Conservation (phyloP, 1,140 invertebrate species). For the Papilio polytes region DNA sequence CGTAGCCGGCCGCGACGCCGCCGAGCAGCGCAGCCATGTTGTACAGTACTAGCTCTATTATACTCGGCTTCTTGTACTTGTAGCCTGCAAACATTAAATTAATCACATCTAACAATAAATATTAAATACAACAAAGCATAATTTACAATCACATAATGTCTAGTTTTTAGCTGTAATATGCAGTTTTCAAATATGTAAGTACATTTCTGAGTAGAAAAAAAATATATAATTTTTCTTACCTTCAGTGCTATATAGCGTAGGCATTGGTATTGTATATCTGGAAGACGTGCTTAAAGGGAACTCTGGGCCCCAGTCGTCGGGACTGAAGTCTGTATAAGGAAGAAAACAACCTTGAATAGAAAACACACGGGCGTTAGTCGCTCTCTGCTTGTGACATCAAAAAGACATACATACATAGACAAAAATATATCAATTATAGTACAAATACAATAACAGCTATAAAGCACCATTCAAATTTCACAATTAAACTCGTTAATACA, state of each 20-base stretch:
- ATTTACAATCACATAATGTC: no score
- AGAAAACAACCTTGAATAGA: conserved; percentile 83
- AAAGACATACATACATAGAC: neutral
- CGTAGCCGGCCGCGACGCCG: conserved; percentile 94
- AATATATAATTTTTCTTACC: conserved; percentile 60
- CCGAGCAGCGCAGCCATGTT: conserved; percentile 96
- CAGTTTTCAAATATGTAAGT: no score
- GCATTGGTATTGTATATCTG: conserved; percentile 88
- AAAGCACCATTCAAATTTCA: neutral
- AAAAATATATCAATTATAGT: neutral
- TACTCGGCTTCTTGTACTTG: conserved; percentile 88
- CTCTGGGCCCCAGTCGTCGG: conserved; percentile 88
- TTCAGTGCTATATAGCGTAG: conserved; percentile 89
- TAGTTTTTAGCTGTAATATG: no score
- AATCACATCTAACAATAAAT: neutral
- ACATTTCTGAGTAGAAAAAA: no score
- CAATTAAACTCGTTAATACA: neutral
- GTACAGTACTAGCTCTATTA: conserved; percentile 93
- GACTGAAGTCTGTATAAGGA: conserved; percentile 84
- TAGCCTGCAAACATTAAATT: conserved; percentile 72
- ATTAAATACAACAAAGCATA: no score
- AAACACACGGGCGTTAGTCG: conserved; percentile 75
- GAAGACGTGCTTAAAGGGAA: conserved; percentile 82
- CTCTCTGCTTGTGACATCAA: neutral
- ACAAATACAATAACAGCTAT: neutral